A percentile compares a stretch with the other conserved stretches of the same genome.
Evolutionary conservation across 2,797 vertebrate species (phyloP).

Genomic region (Lepilemur septentrionalis): DNA sequence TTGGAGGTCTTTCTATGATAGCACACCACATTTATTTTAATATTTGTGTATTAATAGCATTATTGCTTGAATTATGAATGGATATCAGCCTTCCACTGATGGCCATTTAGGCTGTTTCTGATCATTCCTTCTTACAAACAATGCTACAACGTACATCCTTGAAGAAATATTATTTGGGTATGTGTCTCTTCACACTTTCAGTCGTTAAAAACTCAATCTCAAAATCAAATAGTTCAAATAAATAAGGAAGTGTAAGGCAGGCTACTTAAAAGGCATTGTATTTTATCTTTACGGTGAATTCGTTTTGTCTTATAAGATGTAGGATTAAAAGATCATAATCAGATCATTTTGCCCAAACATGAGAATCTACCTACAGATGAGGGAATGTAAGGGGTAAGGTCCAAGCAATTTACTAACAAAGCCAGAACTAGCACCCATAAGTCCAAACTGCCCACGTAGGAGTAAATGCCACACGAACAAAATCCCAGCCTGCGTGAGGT

Average conservation of each 20-base stretch:
- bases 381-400: not conserved
- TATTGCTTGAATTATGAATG: conserved; percentile 2
- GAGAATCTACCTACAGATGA: not conserved
- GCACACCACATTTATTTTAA: not conserved
- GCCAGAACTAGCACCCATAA: not conserved
- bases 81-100: not conserved
- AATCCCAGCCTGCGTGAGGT: fast-evolving
- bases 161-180: not conserved
- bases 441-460: not conserved
- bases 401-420: not conserved
- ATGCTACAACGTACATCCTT: not conserved
- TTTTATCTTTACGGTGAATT: conserved; percentile 1
- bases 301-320: not conserved
- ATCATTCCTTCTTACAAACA: not conserved
- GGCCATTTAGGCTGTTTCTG: not conserved
- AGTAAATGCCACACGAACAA: not conserved
- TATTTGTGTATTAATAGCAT: not conserved
- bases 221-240: not conserved
- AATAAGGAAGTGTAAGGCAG: not conserved
- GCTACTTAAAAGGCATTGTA: not conserved
- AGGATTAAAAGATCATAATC: not conserved
- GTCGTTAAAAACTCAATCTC: not conserved
- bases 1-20: not conserved
- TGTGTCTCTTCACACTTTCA: not conserved
- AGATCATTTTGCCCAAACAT: not conserved